Conservation (phyloP, 2,113 vertebrate genomes). For the Gracilinanus agilis region DNA sequence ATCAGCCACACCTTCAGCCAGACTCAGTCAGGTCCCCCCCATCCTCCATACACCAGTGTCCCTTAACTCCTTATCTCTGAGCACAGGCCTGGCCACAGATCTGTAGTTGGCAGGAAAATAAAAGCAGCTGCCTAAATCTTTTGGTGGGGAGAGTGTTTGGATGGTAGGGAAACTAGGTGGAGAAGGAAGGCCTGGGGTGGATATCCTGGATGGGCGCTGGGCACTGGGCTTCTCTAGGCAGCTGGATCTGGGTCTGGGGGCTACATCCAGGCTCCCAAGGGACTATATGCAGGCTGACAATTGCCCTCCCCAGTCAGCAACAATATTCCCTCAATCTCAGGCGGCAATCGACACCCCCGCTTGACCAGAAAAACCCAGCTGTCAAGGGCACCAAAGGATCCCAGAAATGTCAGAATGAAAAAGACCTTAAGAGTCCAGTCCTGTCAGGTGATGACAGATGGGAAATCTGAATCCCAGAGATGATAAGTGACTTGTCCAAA, state of each 20-base stretch:
- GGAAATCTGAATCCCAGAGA: neutral
- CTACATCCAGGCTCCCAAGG: neutral
- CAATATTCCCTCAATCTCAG: neutral
- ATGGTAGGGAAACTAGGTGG: neutral
- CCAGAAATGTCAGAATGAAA: neutral
- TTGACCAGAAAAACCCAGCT: neutral
- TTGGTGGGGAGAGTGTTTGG: neutral
- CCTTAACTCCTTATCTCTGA: constrained; percentile 1
- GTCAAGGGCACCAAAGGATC: neutral
- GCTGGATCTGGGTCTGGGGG: neutral
- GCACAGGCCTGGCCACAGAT: neutral
- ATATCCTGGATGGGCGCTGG: neutral
- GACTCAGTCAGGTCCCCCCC: neutral
- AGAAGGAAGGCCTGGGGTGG: neutral
- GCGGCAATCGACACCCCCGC: neutral
- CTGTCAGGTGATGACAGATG: neutral
- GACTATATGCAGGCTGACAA: neutral
- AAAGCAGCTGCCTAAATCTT: neutral
- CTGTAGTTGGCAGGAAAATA: neutral
- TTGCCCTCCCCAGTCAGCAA: neutral
- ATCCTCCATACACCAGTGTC: neutral
- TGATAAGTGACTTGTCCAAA: neutral
- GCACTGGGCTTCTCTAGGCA: neutral
- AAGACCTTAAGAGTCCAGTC: neutral
- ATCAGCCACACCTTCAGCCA: neutral